phyloP scores from a whole-genome alignment of 2,888 invertebrate species.

The Petrolisthes cinctipes region DNA sequence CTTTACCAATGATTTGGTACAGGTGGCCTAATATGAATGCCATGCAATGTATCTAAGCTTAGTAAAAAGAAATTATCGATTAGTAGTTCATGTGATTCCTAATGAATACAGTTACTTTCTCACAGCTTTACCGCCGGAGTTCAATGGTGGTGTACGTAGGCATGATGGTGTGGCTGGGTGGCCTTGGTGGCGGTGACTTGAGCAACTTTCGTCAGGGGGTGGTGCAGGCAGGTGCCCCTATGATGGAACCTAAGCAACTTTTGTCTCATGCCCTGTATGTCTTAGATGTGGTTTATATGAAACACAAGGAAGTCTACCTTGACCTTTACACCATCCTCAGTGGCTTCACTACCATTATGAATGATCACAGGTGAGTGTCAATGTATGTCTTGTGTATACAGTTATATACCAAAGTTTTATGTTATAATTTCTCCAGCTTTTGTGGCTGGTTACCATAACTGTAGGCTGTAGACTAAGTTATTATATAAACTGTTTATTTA shows the following conservation, averaged over 20 bases:
- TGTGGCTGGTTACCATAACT: no score
- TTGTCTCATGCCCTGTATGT: not conserved
- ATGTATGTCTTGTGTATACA: not conserved
- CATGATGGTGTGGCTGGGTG: constrained; percentile 11
- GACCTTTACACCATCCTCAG: constrained; percentile 11
- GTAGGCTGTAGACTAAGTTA: no score
- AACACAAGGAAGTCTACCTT: constrained; percentile 9
- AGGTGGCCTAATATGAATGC: no score
- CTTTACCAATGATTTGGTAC: no score
- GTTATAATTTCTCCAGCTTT: no score
- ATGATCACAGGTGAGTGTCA: constrained; percentile 10
- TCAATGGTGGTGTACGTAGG: constrained; percentile 10
- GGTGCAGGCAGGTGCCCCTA: not conserved
- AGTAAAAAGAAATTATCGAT: no score
- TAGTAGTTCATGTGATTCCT: not conserved
- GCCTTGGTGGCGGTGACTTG: constrained; percentile 15
- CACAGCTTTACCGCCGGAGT: not conserved
- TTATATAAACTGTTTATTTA: no score
- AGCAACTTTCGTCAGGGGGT: not conserved
- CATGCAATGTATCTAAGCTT: no score
- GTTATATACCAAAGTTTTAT: not conserved
- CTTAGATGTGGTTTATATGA: constrained; percentile 8
- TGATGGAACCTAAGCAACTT: not conserved
- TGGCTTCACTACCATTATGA: not conserved
- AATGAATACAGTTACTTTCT: not conserved